Evolutionary conservation across 2,888 invertebrate species (phyloP), one percentile per base, ranked within the genome.

Genomic region (Antheraea yamamai): DNA sequence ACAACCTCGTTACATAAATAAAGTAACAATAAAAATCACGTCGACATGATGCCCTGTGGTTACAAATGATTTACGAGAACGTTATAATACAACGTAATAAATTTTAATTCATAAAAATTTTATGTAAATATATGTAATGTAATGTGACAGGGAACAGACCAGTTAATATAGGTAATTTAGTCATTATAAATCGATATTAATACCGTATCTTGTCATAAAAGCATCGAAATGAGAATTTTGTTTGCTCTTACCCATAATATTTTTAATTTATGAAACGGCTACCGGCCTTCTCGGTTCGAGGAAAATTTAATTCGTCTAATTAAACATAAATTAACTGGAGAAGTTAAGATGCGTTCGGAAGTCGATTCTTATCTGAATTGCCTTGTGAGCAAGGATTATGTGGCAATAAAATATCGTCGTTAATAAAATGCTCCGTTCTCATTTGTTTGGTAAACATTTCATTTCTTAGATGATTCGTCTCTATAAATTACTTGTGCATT

Each of bases 291-390:
- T 81, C 76, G 23, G 78, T 70, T 76, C 76, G 79, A 77, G 79
- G 79, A 82, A 82, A 80, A 74, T 77, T 81, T 82, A 83, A 83
- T 83, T 81, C 79, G 81, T 79, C 81, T 83, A 83, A 86, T 85
- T 83, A 83, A 78, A 82, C 76, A 81, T 85, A 78, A 85, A 81
- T 75, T 78, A 83, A 81, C 81, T 80, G 81, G 82, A 85, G 80
- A 81, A 78, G 81, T 77, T 81, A 84, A 86, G 86, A 87, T 84
- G 85, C 80, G 78, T 84, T 86, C 88, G 83, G 86, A 85, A 88
- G 86, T 84, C 79, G 89, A 91, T 90, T 58, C 70, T 88, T 89
- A 91, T 91, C 89, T 87, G 78, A 81, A 82, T 86, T 83, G 82
- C 85, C 85, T 89, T 85, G 84, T 81, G 81, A 81, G 80, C 84